Conservation (phyloP, 2,797 vertebrate species). For the Buceros bicornis region DNA sequence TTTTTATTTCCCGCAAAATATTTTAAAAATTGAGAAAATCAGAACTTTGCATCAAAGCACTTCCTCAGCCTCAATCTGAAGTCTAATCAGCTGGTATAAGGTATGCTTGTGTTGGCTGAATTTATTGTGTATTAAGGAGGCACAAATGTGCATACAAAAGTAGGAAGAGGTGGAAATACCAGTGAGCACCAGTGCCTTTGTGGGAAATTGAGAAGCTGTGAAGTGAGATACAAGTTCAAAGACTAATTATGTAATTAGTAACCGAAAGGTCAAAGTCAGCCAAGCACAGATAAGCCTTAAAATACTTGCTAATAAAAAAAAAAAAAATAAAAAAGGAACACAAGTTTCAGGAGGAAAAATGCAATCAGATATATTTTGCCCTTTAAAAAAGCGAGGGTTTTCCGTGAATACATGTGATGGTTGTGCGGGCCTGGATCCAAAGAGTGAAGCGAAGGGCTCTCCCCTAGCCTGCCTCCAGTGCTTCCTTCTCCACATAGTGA, state of each 20-base stretch:
- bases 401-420: background rate
- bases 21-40: slow-evolving; percentile 35
- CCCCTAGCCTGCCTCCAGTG: background rate
- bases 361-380: background rate
- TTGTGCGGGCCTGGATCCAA: background rate
- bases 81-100: slow-evolving; percentile 63
- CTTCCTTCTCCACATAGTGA: background rate
- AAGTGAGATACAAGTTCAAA: slow-evolving; percentile 67
- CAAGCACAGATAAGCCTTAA: slow-evolving; percentile 64
- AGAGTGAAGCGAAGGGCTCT: background rate
- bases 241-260: slow-evolving; percentile 62
- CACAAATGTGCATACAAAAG: slow-evolving; percentile 69
- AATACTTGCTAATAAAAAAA: slow-evolving; percentile 26
- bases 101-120: slow-evolving; percentile 69
- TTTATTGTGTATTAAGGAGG: slow-evolving; percentile 18
- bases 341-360: slow-evolving; percentile 56
- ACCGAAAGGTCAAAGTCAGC: slow-evolving; percentile 70
- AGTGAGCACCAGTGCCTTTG: slow-evolving; percentile 45
- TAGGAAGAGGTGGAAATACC: slow-evolving; percentile 79
- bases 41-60: slow-evolving; percentile 24
- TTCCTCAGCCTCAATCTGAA: slow-evolving; percentile 39
- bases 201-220: slow-evolving; percentile 67
- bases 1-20: slow-evolving; percentile 10
- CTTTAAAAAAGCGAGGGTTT: slow-evolving; percentile 12
- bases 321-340: background rate